A percentile compares a stretch with the other conserved stretches of the same genome.
Evolutionary conservation across 2,113 vertebrate genomes (phyloP).

Genomic region (Dendrocopos noguchii): DNA sequence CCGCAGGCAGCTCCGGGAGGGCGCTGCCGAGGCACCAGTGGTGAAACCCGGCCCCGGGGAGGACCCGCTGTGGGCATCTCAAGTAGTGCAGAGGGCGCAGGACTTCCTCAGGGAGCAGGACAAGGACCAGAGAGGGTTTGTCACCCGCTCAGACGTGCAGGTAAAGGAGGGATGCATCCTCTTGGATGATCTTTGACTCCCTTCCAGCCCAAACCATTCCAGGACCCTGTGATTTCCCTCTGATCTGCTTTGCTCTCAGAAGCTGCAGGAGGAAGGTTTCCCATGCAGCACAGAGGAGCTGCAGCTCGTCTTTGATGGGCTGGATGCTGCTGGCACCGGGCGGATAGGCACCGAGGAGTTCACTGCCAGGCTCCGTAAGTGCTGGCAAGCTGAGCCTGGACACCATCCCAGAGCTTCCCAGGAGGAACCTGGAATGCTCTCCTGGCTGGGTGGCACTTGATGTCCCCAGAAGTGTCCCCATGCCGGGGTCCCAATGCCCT

Average conservation of each 20-base stretch:
- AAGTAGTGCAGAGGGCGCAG: conserved; percentile 36
- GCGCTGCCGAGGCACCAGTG: rapidly evolving
- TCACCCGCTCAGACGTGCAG: conserved; percentile 70
- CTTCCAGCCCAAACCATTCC: no score
- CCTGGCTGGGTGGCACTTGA: neutral
- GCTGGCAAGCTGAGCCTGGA: neutral
- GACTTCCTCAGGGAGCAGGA: conserved; percentile 33
- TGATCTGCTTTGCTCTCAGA: conserved; percentile 43
- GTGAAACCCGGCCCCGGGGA: rapidly evolving
- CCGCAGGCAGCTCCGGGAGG: conserved; percentile 40
- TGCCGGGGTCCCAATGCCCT: rapidly evolving
- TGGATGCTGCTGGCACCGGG: conserved; percentile 64
- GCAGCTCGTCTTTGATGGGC: conserved; percentile 73
- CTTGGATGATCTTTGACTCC: neutral
- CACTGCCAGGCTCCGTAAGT: conserved; percentile 73
- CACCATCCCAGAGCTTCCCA: rapidly evolving
- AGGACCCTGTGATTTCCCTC: neutral
- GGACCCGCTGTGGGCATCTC: neutral
- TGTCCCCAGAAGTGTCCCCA: neutral
- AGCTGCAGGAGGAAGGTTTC: conserved; percentile 40
- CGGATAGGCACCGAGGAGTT: conserved; percentile 68
- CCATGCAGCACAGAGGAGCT: conserved; percentile 61
- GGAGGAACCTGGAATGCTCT: neutral
- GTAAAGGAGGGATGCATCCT: conserved; percentile 18
- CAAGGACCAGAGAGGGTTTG: conserved; percentile 16